Evolutionary conservation across 2,113 vertebrate species (phyloP).

Genomic region (Trogon surrucura): DNA sequence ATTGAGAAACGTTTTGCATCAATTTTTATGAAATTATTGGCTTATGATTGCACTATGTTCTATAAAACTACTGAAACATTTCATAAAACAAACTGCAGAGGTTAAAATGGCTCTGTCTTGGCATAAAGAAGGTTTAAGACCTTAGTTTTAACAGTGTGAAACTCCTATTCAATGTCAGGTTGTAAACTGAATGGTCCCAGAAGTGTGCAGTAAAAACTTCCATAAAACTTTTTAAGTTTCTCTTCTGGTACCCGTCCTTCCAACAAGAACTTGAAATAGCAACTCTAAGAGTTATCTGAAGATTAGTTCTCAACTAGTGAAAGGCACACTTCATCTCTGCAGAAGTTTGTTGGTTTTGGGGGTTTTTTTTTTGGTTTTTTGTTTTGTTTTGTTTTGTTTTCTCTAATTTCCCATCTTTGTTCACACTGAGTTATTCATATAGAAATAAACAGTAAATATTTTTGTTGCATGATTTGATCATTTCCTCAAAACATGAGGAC

Average conservation of each 20-base stretch:
- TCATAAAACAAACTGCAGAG: neutral
- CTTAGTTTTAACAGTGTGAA: neutral
- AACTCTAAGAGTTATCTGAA: neutral
- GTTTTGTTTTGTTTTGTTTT: neutral
- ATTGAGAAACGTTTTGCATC: neutral
- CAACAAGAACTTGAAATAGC: neutral
- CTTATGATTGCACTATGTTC: neutral
- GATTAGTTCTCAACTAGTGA: neutral
- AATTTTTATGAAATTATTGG: neutral
- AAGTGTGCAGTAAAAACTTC: neutral
- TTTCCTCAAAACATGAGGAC: neutral
- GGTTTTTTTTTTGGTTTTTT: neutral
- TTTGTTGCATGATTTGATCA: neutral
- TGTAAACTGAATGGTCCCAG: neutral
- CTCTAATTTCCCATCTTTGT: neutral
- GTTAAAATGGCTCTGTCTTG: neutral
- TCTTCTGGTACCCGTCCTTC: neutral
- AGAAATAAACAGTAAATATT: neutral
- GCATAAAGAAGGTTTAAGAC: neutral
- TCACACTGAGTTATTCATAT: neutral
- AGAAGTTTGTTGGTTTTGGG: neutral
- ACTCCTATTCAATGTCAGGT: neutral
- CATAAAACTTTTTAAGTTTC: neutral
- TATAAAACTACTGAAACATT: neutral
- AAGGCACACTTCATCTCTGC: neutral